These are phyloP conservation scores for Myoxocephalus aenaeus DNA, from an alignment of 2,797 vertebrate species.

Conservation along the genomic window DNA sequence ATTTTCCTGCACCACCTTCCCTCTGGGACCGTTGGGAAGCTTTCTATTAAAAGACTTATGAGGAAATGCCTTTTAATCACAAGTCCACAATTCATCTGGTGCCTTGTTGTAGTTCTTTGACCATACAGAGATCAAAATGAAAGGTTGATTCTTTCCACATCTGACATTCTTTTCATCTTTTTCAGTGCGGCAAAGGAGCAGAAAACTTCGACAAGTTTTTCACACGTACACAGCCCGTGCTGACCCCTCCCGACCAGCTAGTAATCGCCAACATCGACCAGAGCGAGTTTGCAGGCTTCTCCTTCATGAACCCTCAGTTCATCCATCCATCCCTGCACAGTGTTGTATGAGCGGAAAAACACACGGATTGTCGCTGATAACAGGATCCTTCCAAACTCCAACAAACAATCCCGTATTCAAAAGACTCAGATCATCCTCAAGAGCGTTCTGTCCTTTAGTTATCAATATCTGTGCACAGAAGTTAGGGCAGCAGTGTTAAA, in stretches of 20 bases:
- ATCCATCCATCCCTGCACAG: slow-evolving; percentile 89
- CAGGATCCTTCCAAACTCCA: slow-evolving; percentile 55
- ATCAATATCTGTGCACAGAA: slow-evolving; percentile 40
- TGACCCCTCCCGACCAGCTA: slow-evolving; percentile 97
- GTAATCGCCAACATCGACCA: slow-evolving; percentile 99
- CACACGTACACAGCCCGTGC: slow-evolving; percentile 94
- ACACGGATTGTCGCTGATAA: slow-evolving; percentile 54
- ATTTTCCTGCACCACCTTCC: slow-evolving; percentile 39
- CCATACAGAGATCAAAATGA: slow-evolving; percentile 8
- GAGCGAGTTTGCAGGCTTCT: slow-evolving; percentile 97
- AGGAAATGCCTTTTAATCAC: slow-evolving; percentile 30
- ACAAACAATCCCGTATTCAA: slow-evolving; percentile 46
- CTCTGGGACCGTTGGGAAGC: slow-evolving; percentile 38
- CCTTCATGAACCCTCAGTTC: slow-evolving; percentile 94
- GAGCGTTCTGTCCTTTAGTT: slow-evolving; percentile 57
- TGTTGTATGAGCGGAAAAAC: slow-evolving; percentile 86
- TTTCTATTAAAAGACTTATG: slow-evolving; percentile 50
- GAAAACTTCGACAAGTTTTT: slow-evolving; percentile 99
- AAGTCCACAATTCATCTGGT: background rate
- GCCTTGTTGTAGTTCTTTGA: background rate
- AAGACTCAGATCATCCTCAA: slow-evolving; percentile 47
- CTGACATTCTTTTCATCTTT: slow-evolving; percentile 25
- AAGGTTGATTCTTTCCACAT: background rate
- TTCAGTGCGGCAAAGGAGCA: slow-evolving; percentile 95
- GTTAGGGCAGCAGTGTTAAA: slow-evolving; percentile 37